Base-by-base conservation (phyloP, 2,888 invertebrate species). In the Doris montereyensis region DNA sequence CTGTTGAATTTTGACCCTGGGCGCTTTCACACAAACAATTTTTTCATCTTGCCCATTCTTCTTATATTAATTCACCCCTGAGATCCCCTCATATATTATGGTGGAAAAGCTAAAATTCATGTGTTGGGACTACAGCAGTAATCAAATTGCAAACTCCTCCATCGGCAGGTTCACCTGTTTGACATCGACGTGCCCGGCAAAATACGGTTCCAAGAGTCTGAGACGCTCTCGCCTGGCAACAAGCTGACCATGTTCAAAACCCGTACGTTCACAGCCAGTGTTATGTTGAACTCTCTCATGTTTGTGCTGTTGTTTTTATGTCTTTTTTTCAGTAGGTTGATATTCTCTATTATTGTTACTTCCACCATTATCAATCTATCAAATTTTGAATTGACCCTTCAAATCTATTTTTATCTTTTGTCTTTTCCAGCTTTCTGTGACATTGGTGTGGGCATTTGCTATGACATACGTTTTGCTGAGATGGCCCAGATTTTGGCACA, bases 141-240 rank as follows among this genome's bases (percentile, higher is more conserved):
- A n/a, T n/a, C n/a, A n/a, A n/a, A n/a, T n/a, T n/a, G n/a, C 8
- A 34, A 24, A 8, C 10, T 70, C 0, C 60, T 32, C 35, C 21
- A 30, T 83, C 90, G 90, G 57, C 90, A 96, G 96, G 93, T 97
- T 90, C 98, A 98, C 92, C 93, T 98, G 70, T 98, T 98, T 92
- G 98, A 99, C 92, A 97, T 99, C 86, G 96, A 98, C 90, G 95
- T 99, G 75, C 97, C 97, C 74, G 96, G 95, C 62, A 95, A 96
- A 88, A 96, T 98, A n/a, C 95, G 94, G 0, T 98, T 98, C 90
- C 95, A 96, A 87, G 98, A 98, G 91, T 98, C 97, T 0, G 96
- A 97, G 79, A 94, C 95, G 0, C 92, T 98, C 0, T 93, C 94
- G 26, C 93, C 96, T 0, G 98, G 98, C 0, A 93, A 95, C 87